Evolutionary conservation across 2,888 invertebrate species (phyloP), one percentile per base, ranked within the genome.

Genomic region (Abrostola tripartita): DNA sequence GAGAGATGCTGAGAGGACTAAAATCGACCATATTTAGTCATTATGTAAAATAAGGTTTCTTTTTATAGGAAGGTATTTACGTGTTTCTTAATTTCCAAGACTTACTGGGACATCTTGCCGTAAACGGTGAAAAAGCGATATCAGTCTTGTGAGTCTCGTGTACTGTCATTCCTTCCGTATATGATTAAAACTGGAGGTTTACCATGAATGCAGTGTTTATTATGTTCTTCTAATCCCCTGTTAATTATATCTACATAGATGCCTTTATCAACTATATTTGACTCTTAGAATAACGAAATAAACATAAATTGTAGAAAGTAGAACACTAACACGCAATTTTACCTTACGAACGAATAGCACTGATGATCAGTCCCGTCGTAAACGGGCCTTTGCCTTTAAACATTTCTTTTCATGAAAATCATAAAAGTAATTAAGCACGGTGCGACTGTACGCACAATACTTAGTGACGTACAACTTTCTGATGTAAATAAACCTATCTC

Each of bases 401-500:
- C 44, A 61, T 68, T 44, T 77, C 64, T 71, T 74, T 78, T 74
- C 69, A 79, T 61, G 59, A 69, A 68, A 66, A 78, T 69, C 76
- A 73, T 75, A 78, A 76, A 78, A 56, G 52, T 12, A 53, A 79
- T 76, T 78, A 65, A 57, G 52, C 53, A 80, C 79, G 78, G 76
- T 76, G 61, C 64, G 70, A 76, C 63, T 76, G 66, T 65, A 66
- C 74, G 72, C 67, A 76, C 72, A 79, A 79, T 78, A 69, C 71
- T 50, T 61, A 69, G 56, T 61, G 74, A 71, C 65, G 67, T 69
- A 65, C 69, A 71, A 76, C 79, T 79, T 78, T 81, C 79, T 78
- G 76, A 79, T 81, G 81, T 81, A 81, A 81, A 79, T 81, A 78
- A 74, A 78, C 74, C 74, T 75, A 81, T 81, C 79, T 77, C 66